Conservation (phyloP, 35 echinoderm and acorn worm genomes). For the Lytechinus variegatus region DNA sequence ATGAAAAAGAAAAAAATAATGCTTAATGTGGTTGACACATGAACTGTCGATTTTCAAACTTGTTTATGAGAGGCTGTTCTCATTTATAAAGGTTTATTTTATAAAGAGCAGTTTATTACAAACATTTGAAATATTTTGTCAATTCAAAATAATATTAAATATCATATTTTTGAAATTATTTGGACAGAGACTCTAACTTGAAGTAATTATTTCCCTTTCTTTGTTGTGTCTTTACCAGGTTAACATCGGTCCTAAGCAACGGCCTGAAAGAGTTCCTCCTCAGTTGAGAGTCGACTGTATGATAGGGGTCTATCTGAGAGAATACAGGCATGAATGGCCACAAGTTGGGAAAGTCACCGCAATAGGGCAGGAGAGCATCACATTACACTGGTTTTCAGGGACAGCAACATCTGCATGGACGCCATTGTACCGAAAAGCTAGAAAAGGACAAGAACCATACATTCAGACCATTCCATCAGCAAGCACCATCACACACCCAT, state of each 20-base stretch:
- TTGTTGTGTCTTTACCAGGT: not conserved
- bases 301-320: not conserved
- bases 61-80: too few species aligned
- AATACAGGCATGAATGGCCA: conserved; percentile 12
- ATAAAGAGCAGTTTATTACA: too few species aligned
- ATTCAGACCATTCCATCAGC: not conserved
- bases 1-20: too few species aligned
- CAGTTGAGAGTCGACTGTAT: not conserved
- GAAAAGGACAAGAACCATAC: not conserved
- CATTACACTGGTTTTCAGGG: not conserved
- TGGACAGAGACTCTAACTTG: too few species aligned
- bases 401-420: not conserved
- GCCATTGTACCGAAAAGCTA: not conserved
- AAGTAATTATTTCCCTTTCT: not conserved
- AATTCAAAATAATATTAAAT: too few species aligned
- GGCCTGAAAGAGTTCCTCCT: not conserved
- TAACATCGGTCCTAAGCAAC: not conserved
- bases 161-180: too few species aligned
- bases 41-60: too few species aligned
- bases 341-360: not conserved
- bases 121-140: too few species aligned
- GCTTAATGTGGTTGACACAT: too few species aligned
- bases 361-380: not conserved
- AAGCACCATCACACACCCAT: conserved; percentile 8
- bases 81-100: too few species aligned